Evolutionary conservation across 2,113 vertebrate genomes (phyloP).

Genomic region (Chauna torquata): DNA sequence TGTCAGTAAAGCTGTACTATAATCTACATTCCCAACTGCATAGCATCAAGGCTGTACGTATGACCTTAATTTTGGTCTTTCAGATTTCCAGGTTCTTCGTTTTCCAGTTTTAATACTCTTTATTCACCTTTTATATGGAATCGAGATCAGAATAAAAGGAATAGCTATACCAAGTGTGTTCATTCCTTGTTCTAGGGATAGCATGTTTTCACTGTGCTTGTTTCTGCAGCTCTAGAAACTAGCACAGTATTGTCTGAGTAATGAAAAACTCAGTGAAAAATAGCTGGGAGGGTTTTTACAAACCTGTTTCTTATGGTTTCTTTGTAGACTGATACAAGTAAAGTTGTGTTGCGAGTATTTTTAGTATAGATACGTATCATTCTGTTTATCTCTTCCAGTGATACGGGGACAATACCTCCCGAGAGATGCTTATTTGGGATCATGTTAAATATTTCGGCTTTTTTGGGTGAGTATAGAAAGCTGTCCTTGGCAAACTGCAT

Average conservation of each 20-base stretch:
- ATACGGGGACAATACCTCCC: constrained; percentile 87
- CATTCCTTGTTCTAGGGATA: not conserved
- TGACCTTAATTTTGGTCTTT: not conserved
- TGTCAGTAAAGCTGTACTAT: not conserved
- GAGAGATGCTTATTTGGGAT: constrained; percentile 94
- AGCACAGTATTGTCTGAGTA: not conserved
- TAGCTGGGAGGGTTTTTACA: not conserved
- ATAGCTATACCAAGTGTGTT: not conserved
- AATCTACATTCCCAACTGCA: not conserved
- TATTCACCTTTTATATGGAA: not conserved
- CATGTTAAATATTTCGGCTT: constrained; percentile 88
- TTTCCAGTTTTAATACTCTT: not conserved
- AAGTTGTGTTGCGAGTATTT: not conserved
- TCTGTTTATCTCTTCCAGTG: constrained; percentile 78
- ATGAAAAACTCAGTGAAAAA: not conserved
- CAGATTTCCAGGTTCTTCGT: not conserved
- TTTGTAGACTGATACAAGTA: not conserved
- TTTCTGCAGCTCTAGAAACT: not conserved
- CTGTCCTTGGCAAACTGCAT: not conserved
- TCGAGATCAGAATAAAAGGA: not conserved
- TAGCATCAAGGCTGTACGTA: not conserved
- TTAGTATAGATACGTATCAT: not conserved
- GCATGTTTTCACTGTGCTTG: not conserved
- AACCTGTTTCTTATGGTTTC: not conserved
- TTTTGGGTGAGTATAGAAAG: constrained; percentile 84